Conservation (phyloP, 2,113 vertebrate genomes). For the Pomatorhinus ruficollis region DNA sequence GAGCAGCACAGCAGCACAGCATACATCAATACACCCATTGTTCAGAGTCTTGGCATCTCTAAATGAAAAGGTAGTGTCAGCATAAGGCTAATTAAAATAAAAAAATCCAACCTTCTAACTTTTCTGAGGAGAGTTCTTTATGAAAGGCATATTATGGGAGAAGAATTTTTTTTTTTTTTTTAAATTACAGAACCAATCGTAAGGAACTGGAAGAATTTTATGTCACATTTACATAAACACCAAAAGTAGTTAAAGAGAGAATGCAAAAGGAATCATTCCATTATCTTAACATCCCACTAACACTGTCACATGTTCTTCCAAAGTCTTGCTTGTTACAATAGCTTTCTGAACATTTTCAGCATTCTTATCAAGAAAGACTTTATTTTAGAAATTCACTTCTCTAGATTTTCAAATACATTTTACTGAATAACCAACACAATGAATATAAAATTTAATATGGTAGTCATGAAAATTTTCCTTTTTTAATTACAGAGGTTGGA, state of each 20-base stretch:
- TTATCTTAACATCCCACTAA: neutral
- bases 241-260: neutral
- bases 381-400: neutral
- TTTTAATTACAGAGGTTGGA: neutral
- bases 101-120: neutral
- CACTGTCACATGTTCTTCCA: neutral
- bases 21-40: neutral
- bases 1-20: neutral
- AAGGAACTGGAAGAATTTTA: neutral
- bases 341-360: neutral
- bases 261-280: neutral
- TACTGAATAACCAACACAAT: neutral
- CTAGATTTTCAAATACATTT: neutral
- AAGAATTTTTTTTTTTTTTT: neutral
- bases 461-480: neutral
- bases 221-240: neutral
- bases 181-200: neutral
- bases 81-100: neutral
- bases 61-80: neutral
- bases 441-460: neutral
- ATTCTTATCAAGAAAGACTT: neutral
- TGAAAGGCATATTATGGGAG: neutral
- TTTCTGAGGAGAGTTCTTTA: neutral
- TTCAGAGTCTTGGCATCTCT: neutral
- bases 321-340: neutral